These are phyloP conservation scores for Atrichornis clamosus DNA, from an alignment of 2,113 vertebrate species.

Conservation along the genomic window DNA sequence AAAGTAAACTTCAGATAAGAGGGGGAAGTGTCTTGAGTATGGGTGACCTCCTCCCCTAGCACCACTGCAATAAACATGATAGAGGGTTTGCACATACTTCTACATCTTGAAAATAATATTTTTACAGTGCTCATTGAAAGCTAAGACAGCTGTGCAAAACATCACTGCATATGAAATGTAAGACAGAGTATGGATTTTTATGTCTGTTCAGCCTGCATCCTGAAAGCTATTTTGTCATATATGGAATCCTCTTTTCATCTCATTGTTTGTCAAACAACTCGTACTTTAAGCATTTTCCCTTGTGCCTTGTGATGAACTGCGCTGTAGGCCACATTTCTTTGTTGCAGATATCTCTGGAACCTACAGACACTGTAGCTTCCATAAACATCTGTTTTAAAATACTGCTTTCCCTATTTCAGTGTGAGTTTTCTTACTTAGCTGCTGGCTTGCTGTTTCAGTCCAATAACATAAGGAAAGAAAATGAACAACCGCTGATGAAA, in stretches of 20 bases:
- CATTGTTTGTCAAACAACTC: constrained; percentile 46
- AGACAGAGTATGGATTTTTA: not conserved
- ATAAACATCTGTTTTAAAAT: constrained; percentile 19
- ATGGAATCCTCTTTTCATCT: constrained; percentile 50
- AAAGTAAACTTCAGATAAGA: not conserved
- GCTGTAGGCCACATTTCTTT: not conserved
- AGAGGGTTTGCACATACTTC: not conserved
- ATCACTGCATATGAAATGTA: not conserved
- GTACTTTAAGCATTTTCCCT: constrained; percentile 51
- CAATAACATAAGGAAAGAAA: not conserved
- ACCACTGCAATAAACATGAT: not conserved
- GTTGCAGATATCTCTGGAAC: not conserved
- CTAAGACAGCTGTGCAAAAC: not conserved
- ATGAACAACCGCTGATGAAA: not conserved
- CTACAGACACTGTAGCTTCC: not conserved
- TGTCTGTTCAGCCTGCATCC: constrained; percentile 26
- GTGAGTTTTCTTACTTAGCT: not conserved
- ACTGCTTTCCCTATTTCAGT: not conserved
- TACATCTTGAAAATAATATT: constrained; percentile 25
- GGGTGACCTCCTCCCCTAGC: not conserved
- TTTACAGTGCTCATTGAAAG: constrained; percentile 2
- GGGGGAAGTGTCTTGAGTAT: not conserved
- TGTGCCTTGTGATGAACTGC: not conserved
- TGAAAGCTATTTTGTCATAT: constrained; percentile 62
- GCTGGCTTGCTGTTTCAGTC: not conserved